Base-by-base conservation (phyloP, 1,140 invertebrate genomes). In the Trachelipus rathkii region DNA sequence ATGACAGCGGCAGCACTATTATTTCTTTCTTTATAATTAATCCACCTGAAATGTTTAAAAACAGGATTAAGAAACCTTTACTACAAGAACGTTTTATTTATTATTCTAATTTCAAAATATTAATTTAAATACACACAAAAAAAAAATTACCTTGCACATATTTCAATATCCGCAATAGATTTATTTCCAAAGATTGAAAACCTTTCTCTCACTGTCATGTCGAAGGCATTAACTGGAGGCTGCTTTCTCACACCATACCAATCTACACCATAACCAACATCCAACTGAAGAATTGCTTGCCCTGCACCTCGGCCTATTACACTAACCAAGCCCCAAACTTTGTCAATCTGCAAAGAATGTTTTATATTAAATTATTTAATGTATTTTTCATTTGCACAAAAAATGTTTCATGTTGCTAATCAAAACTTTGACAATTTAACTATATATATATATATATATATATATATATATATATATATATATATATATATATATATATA, bases 1-100 rank as follows among this genome's bases (percentile, higher is more conserved):
- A 90, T 81, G 0, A 89, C 87, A 10, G 87, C 85, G 13, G 88
- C 82, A 13, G 88, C 89, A 77, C 86, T 87, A 11, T 78, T 80
- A n/a, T 77, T 84, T 1, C 92, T 92, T 86, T 96, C 94, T 33
- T 91, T 87, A 0, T 86, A 71, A 78, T 93, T 88, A 0, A 87
- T 92, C 94, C 95, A 96, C 74, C 92, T 80, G 72, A 7, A 33
- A 33, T 33, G 72, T 66, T n/a, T n/a, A 23, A 19, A n/a, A 66
- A 23, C n/a, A 23, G 21, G n/a, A 66, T 3, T 66, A 19, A 23
- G 60, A 23, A 23, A 23, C 1, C 21, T n/a, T 66, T 66, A 3
- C 5, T 2, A 23, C n/a, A 19, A 66, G 7, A n/a, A 11, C 53
- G 53, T 60, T 60, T 11, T 60, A n/a, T n/a, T n/a, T n/a, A 50